Base-by-base conservation (phyloP, 2,888 invertebrate genomes). In the Eupithecia subfuscata region DNA sequence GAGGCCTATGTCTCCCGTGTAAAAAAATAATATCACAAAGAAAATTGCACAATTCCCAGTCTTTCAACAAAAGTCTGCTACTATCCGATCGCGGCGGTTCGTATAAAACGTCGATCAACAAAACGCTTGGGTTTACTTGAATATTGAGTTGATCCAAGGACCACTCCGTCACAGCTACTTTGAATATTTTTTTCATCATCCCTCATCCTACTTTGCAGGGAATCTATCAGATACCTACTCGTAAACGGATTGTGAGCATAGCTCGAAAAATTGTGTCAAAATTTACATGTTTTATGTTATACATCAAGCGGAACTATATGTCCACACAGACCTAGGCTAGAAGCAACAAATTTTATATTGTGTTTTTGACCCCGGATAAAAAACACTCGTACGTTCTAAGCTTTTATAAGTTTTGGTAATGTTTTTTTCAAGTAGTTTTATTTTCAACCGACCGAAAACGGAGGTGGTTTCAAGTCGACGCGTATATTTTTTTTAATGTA, bases 101-200 rank as follows among this genome's bases (percentile, higher is more conserved):
- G 65, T n/a, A 67, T 67, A 67, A 67, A 37, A 11, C 40, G 9
- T 37, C 40, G 65, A 67, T 67, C 65, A 67, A 37, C 65, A n/a
- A 40, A 67, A 67, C 22, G 65, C 65, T 37, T n/a, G 37, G 65
- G 37, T 40, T 67, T 67, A 67, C 65, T 37, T 40, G 65, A 67
- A 67, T 67, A 71, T 65, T 30, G 73, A 64, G 70, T 73, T 71
- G 67, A 73, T 73, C 52, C 68, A 37, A 73, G 52, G 52, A 69
- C 71, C 75, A 73, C 69, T 75, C 48, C 52, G 64, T 75, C 68
- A 45, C 48, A 69, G 40, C 69, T 69, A 71, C 71, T 78, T 73
- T 71, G 60, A 78, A 78, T 75, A 78, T 75, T 76, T 74, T 71
- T 64, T 69, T 69, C 76, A 77, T 74, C 73, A 76, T 70, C 52